Conservation (phyloP, 2,113 vertebrate species). For the Sarotherodon lohbergeri region DNA sequence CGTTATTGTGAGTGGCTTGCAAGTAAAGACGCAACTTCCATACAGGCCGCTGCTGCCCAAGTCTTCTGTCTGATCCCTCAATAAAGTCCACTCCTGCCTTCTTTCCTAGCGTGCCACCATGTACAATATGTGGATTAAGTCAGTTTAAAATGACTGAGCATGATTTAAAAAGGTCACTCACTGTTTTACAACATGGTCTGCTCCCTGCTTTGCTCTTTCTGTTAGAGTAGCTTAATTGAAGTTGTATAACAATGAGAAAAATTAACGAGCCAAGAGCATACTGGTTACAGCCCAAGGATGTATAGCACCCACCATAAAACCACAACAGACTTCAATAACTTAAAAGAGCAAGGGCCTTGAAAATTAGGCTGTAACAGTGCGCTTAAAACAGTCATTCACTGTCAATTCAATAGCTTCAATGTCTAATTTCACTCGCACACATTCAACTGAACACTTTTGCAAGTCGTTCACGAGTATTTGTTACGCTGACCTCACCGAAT, state of each 20-base stretch:
- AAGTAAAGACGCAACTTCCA: neutral
- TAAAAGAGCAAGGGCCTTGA: conserved; percentile 40
- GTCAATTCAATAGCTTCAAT: conserved; percentile 41
- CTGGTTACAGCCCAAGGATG: conserved; percentile 44
- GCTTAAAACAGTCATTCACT: conserved; percentile 47
- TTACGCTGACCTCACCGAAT: conserved; percentile 28
- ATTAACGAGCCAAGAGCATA: conserved; percentile 52
- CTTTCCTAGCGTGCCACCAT: neutral
- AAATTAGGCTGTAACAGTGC: conserved; percentile 34
- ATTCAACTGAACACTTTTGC: conserved; percentile 57
- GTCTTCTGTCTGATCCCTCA: neutral
- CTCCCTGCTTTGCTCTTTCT: conserved; percentile 18
- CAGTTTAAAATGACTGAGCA: conserved; percentile 21
- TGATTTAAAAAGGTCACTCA: conserved; percentile 19
- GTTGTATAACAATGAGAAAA: conserved; percentile 64
- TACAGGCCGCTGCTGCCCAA: neutral
- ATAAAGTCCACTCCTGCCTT: neutral
- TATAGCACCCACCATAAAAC: conserved; percentile 51
- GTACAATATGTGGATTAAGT: neutral
- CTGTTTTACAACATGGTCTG: neutral
- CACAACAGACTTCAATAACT: conserved; percentile 52
- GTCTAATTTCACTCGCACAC: conserved; percentile 44
- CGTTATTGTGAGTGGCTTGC: neutral
- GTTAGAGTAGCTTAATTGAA: conserved; percentile 57
- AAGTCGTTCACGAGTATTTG: conserved; percentile 27